phyloP scores from a whole-genome alignment of 2,888 invertebrate genomes.

The Pantelozetes paolii region DNA sequence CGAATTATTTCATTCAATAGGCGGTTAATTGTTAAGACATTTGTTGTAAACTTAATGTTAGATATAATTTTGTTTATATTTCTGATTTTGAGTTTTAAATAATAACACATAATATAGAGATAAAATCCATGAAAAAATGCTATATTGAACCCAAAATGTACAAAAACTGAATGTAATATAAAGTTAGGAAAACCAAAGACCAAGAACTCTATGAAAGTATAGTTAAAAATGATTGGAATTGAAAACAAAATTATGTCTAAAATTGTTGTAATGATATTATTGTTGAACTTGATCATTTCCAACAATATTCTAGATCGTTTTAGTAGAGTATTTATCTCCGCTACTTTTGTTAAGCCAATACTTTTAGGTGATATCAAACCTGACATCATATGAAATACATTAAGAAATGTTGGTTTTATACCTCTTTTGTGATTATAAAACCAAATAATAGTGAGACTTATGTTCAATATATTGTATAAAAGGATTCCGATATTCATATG shows the following conservation, averaged over 20 bases:
- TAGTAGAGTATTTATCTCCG: background rate
- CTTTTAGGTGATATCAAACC: conserved; percentile 9
- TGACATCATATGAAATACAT: conserved; percentile 13
- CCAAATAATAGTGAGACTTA: too few species aligned
- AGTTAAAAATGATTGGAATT: background rate
- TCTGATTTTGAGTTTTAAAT: background rate
- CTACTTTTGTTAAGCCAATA: background rate
- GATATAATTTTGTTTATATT: background rate
- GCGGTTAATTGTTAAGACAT: background rate
- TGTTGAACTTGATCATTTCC: background rate
- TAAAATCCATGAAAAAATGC: too few species aligned
- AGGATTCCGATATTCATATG: too few species aligned
- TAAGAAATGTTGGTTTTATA: conserved; percentile 13
- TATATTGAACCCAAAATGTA: too few species aligned
- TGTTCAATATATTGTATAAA: too few species aligned
- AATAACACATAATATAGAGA: background rate
- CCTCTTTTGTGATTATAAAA: background rate
- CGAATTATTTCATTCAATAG: background rate
- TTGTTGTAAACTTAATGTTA: background rate
- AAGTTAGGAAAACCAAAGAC: too few species aligned
- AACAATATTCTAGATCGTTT: background rate
- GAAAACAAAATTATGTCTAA: background rate
- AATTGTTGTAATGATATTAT: background rate
- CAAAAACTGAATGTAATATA: too few species aligned
- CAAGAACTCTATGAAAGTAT: background rate